Evolutionary conservation across 2,888 invertebrate species (phyloP).

Genomic region (Lasius fuliginosus): DNA sequence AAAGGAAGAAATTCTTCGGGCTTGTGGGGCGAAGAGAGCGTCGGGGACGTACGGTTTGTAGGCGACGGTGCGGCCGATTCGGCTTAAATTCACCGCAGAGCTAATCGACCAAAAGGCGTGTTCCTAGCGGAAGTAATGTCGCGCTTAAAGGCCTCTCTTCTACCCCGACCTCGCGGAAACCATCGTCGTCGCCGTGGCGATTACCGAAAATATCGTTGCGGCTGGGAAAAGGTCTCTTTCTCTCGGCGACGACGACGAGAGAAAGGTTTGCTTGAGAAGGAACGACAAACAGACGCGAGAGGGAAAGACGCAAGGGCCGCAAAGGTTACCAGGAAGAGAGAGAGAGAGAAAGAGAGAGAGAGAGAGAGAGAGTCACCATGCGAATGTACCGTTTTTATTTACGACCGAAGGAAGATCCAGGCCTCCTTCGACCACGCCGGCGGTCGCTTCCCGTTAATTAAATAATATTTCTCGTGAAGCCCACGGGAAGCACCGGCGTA

Average conservation of each 20-base stretch:
- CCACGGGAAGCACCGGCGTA: conserved; percentile 74
- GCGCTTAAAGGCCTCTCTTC: conserved; percentile 68
- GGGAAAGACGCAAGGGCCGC: conserved; percentile 36
- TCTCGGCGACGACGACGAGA: conserved; percentile 8
- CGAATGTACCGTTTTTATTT: conserved; percentile 77
- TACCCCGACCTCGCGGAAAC: conserved; percentile 50
- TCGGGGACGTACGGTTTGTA: conserved; percentile 34
- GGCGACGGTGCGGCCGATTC: conserved; percentile 69
- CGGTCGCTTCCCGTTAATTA: conserved; percentile 82
- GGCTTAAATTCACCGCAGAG: conserved; percentile 82
- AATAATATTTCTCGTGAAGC: conserved; percentile 84
- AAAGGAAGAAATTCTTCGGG: conserved; percentile 83
- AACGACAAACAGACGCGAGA: conserved; percentile 9
- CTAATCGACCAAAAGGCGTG: conserved; percentile 83
- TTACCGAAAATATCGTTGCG: conserved; percentile 74
- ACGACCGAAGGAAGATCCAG: conserved; percentile 76
- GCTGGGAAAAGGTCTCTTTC: conserved; percentile 49
- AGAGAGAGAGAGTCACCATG: conserved; percentile 36
- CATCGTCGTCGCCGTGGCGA: conserved; percentile 58
- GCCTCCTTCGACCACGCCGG: conserved; percentile 67
- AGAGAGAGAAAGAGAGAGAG: conserved; percentile 30
- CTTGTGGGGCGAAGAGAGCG: conserved; percentile 54
- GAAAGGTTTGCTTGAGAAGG: conserved; percentile 10
- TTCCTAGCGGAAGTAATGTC: conserved; percentile 83
- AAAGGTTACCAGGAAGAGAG: conserved; percentile 56